Evolutionary conservation across 2,113 vertebrate genomes (phyloP), one percentile per base, ranked within the genome.

Genomic region (Dermatemys mawii): DNA sequence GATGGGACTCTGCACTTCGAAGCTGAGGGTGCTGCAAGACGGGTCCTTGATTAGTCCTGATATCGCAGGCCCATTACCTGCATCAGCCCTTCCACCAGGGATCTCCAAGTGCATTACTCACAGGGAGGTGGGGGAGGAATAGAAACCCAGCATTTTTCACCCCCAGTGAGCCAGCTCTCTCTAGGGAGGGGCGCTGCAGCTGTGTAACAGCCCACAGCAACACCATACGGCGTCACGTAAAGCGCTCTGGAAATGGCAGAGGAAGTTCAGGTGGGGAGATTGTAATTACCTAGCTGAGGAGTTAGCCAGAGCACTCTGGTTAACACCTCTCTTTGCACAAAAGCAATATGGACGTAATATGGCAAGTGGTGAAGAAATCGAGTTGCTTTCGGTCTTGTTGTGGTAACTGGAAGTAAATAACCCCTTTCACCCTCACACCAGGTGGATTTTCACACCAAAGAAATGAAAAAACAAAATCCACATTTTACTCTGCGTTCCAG

Each of bases 361-460:
- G 55, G 11, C 19, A 2, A 60, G 84, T 0, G 1, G 54, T 79
- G 86, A 80, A 86, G 41, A 91, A 81, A 26, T 53, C 17, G 41
- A 48, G 81, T 93, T 78, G 29, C 88, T 84, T 81, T 79, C 90
- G 54, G 55, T 81, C 90, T 38, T 75, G 80, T 83, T 94, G 90
- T n/a, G 90, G 93, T 90, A 93, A 92, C 90, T 87, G 95, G 81
- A 86, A 95, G 85, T 92, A 92, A 94, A 94, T 94, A 90, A 90
- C 84, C 92, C 63, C 83, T 94, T 90, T 93, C 87, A 87, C 92
- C 87, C 87, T 86, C 50, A 90, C 80, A 73, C 73, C 0, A 3
- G 12, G 91, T 88, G 97, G 67, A 87, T 94, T 92, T 50, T 9
- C 53, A 13, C 32, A 4, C 26, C 1, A 2, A 70, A 89, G 90